These are phyloP conservation scores for Charadrius vociferus DNA, from an alignment of 2,113 vertebrate genomes.

Conservation along the genomic window DNA sequence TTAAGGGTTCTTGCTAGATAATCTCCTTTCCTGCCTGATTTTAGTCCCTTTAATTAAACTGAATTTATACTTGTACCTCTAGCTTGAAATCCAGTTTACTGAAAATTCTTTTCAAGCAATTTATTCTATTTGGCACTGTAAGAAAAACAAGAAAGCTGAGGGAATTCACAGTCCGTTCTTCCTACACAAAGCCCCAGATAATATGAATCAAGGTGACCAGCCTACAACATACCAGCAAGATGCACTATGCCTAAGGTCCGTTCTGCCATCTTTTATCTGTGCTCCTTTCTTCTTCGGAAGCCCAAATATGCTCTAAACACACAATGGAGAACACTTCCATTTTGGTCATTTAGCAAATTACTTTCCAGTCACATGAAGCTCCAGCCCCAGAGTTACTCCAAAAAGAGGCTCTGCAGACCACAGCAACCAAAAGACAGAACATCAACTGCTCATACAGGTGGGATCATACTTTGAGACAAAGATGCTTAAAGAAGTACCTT, in stretches of 20 bases:
- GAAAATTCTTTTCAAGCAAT: neutral
- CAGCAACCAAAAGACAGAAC: neutral
- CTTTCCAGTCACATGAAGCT: neutral
- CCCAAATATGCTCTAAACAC: neutral
- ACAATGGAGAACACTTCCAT: fast-evolving
- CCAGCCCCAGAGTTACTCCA: neutral
- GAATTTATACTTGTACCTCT: neutral
- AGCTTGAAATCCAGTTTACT: neutral
- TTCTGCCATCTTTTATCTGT: neutral
- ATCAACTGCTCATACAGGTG: neutral
- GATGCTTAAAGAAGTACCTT: neutral
- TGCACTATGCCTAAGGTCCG: too few relatives aligned
- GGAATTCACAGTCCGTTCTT: neutral
- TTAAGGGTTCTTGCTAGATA: neutral
- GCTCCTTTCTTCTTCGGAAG: neutral
- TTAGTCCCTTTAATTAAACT: neutral
- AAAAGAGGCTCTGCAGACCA: neutral
- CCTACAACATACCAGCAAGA: neutral
- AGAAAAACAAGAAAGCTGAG: neutral
- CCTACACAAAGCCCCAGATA: fast-evolving
- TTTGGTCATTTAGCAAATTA: neutral
- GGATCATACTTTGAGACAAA: neutral
- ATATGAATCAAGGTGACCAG: neutral
- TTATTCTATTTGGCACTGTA: neutral
- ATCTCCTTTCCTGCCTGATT: neutral